Base-by-base conservation (phyloP, 2,797 vertebrate species). In the Ctenopoma kingsleyae region DNA sequence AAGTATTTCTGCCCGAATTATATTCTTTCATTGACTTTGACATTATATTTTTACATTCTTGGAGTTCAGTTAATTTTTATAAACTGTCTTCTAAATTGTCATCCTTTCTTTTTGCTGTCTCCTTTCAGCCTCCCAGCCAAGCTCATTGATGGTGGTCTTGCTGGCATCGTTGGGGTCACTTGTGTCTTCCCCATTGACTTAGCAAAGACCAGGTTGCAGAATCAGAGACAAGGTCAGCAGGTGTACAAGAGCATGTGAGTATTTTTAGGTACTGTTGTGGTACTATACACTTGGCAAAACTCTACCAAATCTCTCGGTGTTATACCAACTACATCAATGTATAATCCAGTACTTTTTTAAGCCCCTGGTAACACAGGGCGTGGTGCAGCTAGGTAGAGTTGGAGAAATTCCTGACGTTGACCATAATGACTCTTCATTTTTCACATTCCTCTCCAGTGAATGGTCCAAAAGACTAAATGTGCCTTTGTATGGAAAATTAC, bases 121-220 rank as follows among this genome's bases (percentile, higher is more conserved):
- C 6, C 17, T 68, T 83, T 23, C 74, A 97, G 96, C 79, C 94
- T 97, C 16, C 95, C 96, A 22, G 96, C 96, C 66, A 96, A 96
- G 64, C 95, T 97, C 69, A 95, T 97, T 75, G 96, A 96, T 83
- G 96, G 96, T 5, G 96, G 96, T n/a, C 90, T 95, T 74, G 96
- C 96, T 23, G 96, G 96, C 52, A 92, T 96, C 27, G 95, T 96
- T 74, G 96, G 96, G 12, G 95, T 96, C 17, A 96, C 95, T 12
- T 97, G 96, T 41, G 94, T 97, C 38, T 97, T 96, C 74, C 96
- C 96, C 69, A 94, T 96, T 70, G 96, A 96, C 81, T 87, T 96
- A 86, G 94, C 89, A 65, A 97, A 97, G 80, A 97, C 96, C 63
- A 92, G 96, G 78, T 85, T 97, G 15, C 96, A 97, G 86, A 97